These are phyloP conservation scores for Xestia c-nigrum DNA, from an alignment of 2,888 invertebrate genomes.

Conservation along the genomic window DNA sequence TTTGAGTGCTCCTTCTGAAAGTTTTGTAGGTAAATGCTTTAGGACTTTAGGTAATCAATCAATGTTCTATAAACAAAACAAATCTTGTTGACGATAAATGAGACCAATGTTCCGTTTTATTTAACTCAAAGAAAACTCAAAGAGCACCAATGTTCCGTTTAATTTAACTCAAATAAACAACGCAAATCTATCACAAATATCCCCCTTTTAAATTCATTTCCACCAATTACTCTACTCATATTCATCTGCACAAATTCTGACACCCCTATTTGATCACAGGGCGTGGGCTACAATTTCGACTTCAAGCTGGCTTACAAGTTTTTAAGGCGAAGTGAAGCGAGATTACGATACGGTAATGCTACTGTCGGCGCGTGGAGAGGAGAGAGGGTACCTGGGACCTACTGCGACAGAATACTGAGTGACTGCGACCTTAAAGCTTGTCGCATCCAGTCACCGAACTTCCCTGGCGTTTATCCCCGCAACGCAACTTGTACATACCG, in stretches of 20 bases:
- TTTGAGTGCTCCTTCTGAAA: slow-evolving; percentile 35
- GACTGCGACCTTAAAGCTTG: slow-evolving; percentile 93
- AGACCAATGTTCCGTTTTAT: neutral
- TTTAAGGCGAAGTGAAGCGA: slow-evolving; percentile 93
- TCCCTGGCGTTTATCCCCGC: slow-evolving; percentile 96
- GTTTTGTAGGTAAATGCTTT: slow-evolving; percentile 17
- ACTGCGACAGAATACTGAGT: slow-evolving; percentile 95
- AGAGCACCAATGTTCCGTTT: neutral
- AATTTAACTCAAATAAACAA: neutral
- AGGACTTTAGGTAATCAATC: slow-evolving; percentile 19
- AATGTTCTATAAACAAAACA: neutral
- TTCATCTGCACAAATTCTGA: slow-evolving; percentile 20
- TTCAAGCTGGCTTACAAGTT: slow-evolving; percentile 96
- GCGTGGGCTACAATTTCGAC: slow-evolving; percentile 95
- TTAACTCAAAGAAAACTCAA: neutral
- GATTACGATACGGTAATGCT: slow-evolving; percentile 94
- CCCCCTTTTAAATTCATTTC: neutral
- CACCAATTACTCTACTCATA: neutral
- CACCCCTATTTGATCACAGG: slow-evolving; percentile 82
- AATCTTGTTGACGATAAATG: neutral
- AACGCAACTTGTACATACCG: slow-evolving; percentile 96
- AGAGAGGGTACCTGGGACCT: slow-evolving; percentile 93
- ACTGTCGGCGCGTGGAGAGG: slow-evolving; percentile 94
- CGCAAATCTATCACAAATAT: neutral
- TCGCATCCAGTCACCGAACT: slow-evolving; percentile 96